Conservation (phyloP, 2,113 vertebrate genomes). For the Epinephelus moara region DNA sequence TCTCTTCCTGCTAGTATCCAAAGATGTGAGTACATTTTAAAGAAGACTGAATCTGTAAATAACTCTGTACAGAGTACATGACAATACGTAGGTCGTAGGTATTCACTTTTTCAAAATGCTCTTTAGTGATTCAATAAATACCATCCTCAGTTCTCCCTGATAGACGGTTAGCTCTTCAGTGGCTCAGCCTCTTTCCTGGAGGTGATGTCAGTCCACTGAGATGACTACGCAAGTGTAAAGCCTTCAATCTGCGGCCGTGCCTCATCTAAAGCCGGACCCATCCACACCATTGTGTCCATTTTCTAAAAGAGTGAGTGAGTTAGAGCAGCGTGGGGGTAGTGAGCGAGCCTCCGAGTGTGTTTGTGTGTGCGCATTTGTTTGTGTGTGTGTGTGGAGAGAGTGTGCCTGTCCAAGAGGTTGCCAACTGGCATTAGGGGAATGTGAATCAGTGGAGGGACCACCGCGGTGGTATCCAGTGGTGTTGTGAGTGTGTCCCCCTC, state of each 20-base stretch:
- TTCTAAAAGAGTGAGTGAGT: slow-evolving; percentile 62
- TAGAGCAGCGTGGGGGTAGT: slow-evolving; percentile 40
- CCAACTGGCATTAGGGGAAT: slow-evolving; percentile 82
- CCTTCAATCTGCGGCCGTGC: slow-evolving; percentile 58
- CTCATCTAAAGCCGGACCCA: slow-evolving; percentile 56
- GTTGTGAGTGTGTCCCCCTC: slow-evolving; percentile 43
- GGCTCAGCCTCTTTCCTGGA: slow-evolving; percentile 45
- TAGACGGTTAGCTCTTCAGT: slow-evolving; percentile 10
- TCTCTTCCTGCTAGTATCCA: not conserved
- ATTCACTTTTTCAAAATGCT: not conserved
- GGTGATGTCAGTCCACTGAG: slow-evolving; percentile 62
- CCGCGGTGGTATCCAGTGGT: slow-evolving; percentile 74
- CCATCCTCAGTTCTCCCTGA: slow-evolving; percentile 1
- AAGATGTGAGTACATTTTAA: not conserved
- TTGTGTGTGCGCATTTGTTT: slow-evolving; percentile 11
- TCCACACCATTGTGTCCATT: slow-evolving; percentile 72
- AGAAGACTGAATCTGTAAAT: not conserved
- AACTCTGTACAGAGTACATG: not conserved
- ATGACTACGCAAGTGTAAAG: slow-evolving; percentile 56
- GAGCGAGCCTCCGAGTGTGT: slow-evolving; percentile 16
- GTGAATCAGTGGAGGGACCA: slow-evolving; percentile 76
- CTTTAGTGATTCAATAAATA: not conserved
- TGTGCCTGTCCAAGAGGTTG: slow-evolving; percentile 81
- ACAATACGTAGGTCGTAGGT: not conserved
- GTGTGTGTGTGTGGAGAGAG: slow-evolving; percentile 19